Base-by-base conservation (phyloP, 2,113 vertebrate genomes). In the Oncorhynchus gorbuscha region DNA sequence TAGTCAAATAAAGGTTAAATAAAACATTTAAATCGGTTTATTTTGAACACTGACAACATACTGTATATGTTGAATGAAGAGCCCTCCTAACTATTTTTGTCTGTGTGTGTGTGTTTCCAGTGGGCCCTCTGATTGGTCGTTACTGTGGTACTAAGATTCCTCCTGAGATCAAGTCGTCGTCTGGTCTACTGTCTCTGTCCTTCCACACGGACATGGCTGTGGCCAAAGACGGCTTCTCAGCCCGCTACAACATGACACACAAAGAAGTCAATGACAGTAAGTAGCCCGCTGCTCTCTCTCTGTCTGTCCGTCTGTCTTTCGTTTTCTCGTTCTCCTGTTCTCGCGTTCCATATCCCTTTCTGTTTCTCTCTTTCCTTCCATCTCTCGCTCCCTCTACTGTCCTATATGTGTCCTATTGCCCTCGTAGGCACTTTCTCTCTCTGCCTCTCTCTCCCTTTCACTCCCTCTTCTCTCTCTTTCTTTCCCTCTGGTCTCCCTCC, bases 151-250 rank as follows among this genome's bases (percentile, higher is more conserved):
- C 95, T 3, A 98, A 95, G 88, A 96, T 96, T 84, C 97, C 97
- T 0, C 96, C 97, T 0, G 96, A 98, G 90, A 97, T 99, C 86
- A 96, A 94, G 74, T 99, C 97, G 0, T 95, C 95, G 1, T 98
- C 97, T 0, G 97, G 97, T 0, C 94, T 99, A 79, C 95, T 99
- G 76, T 98, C 98, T 0, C 95, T 99, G 66, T 97, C 96, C 87
- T 99, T 99, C 80, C 97, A 98, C 93, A 99, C 98, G 0, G 98
- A 99, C 89, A 96, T 98, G 95, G 98, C 97, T 0, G 98, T 99
- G 80, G 98, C 98, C 79, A 99, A 98, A 90, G 98, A 99, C 0
- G 97, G 98, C 67, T 99, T 99, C 91, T 98, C 97, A 0, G 97
- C 97, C 8, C 96, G 96, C 30, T 99, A 99, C 94, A 95, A 95